A percentile compares a stretch with the other conserved stretches of the same genome.
These are phyloP conservation scores for Ormyrus nitidulus DNA, from an alignment of 2,888 invertebrate species.

Conservation along the genomic window DNA sequence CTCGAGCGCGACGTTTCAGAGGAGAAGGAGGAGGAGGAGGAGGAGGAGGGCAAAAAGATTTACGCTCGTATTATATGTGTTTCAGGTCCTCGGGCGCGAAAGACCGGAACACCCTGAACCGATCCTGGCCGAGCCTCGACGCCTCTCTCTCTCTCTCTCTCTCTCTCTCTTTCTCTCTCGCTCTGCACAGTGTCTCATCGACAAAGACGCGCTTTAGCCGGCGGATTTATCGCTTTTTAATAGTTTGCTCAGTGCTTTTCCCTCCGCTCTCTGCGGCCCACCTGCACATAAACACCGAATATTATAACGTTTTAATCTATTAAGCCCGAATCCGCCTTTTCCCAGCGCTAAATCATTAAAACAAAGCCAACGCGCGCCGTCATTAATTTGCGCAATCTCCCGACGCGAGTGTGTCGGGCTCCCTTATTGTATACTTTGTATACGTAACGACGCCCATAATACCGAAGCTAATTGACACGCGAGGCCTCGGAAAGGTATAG, in stretches of 20 bases:
- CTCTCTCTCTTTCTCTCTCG: no score
- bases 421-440: not conserved
- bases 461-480: constrained; percentile 50
- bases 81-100: not conserved
- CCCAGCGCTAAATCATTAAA: not conserved
- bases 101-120: constrained; percentile 46
- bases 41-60: constrained; percentile 39
- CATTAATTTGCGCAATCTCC: not conserved
- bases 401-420: not conserved
- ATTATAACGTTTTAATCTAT: not conserved
- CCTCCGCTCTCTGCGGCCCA: not conserved
- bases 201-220: constrained; percentile 23
- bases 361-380: not conserved
- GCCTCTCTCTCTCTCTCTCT: not conserved
- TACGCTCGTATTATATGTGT: constrained; percentile 45
- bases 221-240: constrained; percentile 54
- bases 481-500: constrained; percentile 1
- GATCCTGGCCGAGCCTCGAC: constrained; percentile 14
- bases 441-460: not conserved
- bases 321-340: not conserved
- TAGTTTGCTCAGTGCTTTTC: constrained; percentile 2
- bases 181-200: not conserved
- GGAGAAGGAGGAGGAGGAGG: constrained; percentile 6
- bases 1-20: constrained; percentile 1
- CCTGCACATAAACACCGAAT: no score